Evolutionary conservation across 2,888 invertebrate genomes (phyloP), one percentile per base, ranked within the genome.

Genomic region (Copidosoma aretas): DNA sequence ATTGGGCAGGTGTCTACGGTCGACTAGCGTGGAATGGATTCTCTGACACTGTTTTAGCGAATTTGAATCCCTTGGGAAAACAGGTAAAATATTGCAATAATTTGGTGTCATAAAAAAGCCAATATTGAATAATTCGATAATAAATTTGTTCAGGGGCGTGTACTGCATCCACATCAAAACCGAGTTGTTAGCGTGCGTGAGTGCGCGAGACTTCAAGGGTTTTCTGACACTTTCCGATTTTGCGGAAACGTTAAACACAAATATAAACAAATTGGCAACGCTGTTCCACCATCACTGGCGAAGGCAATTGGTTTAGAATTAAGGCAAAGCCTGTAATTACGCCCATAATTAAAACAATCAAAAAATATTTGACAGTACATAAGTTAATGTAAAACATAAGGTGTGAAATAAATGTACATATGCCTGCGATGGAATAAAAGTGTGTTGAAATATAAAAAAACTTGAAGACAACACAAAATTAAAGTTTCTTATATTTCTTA

Each of bases 31-130:
- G 93, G 93, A 90, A 91, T 77, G 93, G 93, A 4, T 93, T 91
- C 86, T 94, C 94, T 84, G 90, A 91, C 75, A 94, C 94, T 1
- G 94, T 93, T 0, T 89, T 92, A 70, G 91, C 91, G 32, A 94
- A 94, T 85, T 94, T 94, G 22, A 94, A 94, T 82, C 94, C 94
- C 1, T 94, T 94, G 93, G 93, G 94, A 73, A 94, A 94, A 86
- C 93, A 93, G 85, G 88, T 88, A 62, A 56, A 63, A 14, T 49
- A 32, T 32, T 17, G 0, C 1, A 1, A 19, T 12, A 60, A 8
- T 10, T 22, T 12, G 12, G 2, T 19, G 17, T 32, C 8, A 25
- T 56, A 25, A 56, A 56, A 8, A 32, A 32, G 12, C 17, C 12
- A 46, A 46, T 41, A 60, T 56, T 15, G n/a, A 10, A n/a, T 64